A percentile compares a stretch with the other conserved stretches of the same genome.
These are phyloP conservation scores for Otocyon megalotis DNA, from an alignment of 2,113 vertebrate species.

Conservation along the genomic window DNA sequence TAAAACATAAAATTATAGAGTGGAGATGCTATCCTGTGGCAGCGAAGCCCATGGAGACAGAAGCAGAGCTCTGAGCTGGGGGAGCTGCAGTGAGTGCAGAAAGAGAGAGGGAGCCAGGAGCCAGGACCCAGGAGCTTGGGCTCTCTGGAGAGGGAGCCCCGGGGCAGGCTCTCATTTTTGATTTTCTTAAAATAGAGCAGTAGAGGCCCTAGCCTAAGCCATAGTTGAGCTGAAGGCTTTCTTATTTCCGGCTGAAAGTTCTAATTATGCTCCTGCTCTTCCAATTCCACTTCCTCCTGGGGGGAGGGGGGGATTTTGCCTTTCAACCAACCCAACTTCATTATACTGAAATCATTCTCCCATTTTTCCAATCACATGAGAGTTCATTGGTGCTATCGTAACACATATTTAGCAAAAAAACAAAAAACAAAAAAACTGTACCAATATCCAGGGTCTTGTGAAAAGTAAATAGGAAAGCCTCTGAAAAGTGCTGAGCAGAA, in stretches of 20 bases:
- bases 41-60: background rate
- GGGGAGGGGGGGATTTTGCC: background rate
- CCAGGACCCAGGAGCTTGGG: background rate
- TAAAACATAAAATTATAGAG: background rate
- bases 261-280: background rate
- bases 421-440: too few relatives aligned
- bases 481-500: background rate
- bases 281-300: background rate
- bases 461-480: background rate
- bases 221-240: background rate
- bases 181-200: conserved; percentile 39
- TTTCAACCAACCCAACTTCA: background rate
- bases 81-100: background rate
- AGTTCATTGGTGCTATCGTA: background rate
- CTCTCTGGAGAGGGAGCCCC: background rate
- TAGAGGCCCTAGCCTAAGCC: background rate
- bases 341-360: background rate
- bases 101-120: background rate
- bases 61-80: background rate
- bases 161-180: background rate
- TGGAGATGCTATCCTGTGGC: background rate
- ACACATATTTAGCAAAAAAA: background rate
- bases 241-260: conserved; percentile 9
- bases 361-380: background rate
- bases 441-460: background rate